Base-by-base conservation (phyloP, 2,888 invertebrate genomes). In the Dendrolimus pini region DNA sequence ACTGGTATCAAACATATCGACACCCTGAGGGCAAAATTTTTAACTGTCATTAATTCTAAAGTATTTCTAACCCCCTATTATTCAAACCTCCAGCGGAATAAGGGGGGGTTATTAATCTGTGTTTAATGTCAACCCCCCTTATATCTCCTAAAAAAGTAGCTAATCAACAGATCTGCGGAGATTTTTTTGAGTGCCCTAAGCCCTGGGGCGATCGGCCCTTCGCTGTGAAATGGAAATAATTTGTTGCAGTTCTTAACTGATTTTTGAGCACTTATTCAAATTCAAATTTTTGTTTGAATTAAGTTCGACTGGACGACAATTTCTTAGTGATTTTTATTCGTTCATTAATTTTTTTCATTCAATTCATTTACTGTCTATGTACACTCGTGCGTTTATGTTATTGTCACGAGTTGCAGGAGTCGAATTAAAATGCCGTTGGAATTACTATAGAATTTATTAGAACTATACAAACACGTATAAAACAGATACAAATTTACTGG, bases 131-230 rank as follows among this genome's bases (percentile, higher is more conserved):
- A 72, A 47, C 83, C 80, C 85, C 84, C 77, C 69, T 30, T 30
- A 30, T 30, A 30, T 30, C 30, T 30, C 30, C 30, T 82, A 83
- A 78, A 80, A 87, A 88, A 84, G 80, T 75, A 78, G 81, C 89
- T 83, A 89, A 89, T 89, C 89, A 89, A 86, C 85, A 82, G 87
- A 89, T 89, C 88, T 87, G 78, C 76, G 73, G 75, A 73, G 76
- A 75, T 77, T 76, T 78, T 75, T 78, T 80, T 69, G 64, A 71
- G 65, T 61, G 77, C 83, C 68, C 62, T 61, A 66, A 75, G 75
- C 72, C 66, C 61, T 62, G 18, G 59, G 64, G 62, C 62, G 47
- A 70, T 68, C 62, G 62, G 62, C 66, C 65, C 64, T 62, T 65
- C 61, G 59, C 60, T 57, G 62, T 54, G 61, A 56, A 59, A 62